These are phyloP conservation scores for Acrocephalus arundinaceus DNA, from an alignment of 2,113 vertebrate species.

Conservation along the genomic window DNA sequence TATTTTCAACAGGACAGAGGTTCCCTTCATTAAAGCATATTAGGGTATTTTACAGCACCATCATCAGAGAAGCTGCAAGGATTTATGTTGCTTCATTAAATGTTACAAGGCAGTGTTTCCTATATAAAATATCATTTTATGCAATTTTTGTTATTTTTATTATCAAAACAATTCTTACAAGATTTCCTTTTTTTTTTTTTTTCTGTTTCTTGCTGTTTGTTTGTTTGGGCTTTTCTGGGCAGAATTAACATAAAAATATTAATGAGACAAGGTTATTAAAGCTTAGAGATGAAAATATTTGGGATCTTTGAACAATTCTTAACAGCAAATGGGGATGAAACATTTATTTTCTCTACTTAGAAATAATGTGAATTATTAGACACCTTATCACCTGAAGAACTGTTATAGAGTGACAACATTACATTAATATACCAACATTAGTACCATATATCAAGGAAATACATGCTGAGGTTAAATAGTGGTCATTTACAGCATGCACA, in stretches of 20 bases:
- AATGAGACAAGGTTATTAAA: conserved; percentile 25
- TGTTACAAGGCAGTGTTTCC: conserved; percentile 29
- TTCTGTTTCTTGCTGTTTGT: neutral
- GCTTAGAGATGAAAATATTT: conserved; percentile 33
- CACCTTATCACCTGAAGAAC: conserved; percentile 54
- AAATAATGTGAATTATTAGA: conserved; percentile 63
- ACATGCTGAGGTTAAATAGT: neutral
- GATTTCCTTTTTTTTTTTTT: neutral
- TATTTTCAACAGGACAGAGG: conserved; percentile 11
- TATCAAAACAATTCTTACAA: conserved; percentile 45
- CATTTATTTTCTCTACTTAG: conserved; percentile 42
- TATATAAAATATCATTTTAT: conserved; percentile 55
- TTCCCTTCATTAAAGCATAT: neutral
- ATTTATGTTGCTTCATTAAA: conserved; percentile 76
- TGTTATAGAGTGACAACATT: conserved; percentile 1
- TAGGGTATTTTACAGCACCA: conserved; percentile 38
- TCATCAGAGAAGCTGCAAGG: conserved; percentile 35
- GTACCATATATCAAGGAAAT: conserved; percentile 11
- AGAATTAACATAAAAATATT: conserved; percentile 49
- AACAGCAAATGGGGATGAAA: conserved; percentile 18
- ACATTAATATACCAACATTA: neutral
- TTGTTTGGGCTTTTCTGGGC: conserved; percentile 17
- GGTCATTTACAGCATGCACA: neutral
- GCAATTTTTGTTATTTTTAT: conserved; percentile 68
- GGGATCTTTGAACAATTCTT: conserved; percentile 40